A percentile compares a stretch with the other conserved stretches of the same genome.
Conservation (phyloP, 2,888 invertebrate species). For the Hydrotaea diabolus region DNA sequence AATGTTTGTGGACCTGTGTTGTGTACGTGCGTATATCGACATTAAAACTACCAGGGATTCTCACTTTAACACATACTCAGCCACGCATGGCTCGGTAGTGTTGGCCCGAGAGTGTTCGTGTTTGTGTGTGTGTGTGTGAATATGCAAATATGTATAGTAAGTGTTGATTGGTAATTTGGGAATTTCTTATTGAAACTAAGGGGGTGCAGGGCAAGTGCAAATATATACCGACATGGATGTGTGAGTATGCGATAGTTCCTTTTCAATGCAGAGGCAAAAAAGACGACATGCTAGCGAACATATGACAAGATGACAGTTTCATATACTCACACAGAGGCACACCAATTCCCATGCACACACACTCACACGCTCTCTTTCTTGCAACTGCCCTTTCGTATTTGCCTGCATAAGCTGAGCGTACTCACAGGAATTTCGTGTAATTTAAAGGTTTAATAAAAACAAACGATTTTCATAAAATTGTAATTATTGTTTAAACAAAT, state of each 20-base stretch:
- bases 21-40: no score
- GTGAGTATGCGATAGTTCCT: background rate
- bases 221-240: background rate
- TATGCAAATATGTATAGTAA: constrained; percentile 53
- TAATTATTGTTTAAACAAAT: background rate
- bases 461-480: background rate
- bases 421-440: background rate
- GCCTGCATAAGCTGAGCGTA: background rate
- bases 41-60: background rate
- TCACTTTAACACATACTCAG: background rate
- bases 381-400: no score
- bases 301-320: background rate
- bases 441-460: constrained; percentile 1
- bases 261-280: background rate
- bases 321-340: no score
- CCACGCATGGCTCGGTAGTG: no score
- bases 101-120: background rate
- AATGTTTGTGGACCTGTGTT: no score
- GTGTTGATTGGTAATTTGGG: constrained; percentile 54
- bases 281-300: no score
- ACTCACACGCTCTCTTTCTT: no score
- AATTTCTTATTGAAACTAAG: constrained; percentile 35
- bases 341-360: background rate
- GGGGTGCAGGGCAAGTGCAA: background rate
- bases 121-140: constrained; percentile 48